Evolutionary conservation across 2,797 vertebrate species (phyloP).

Genomic region (Tragelaphus oryx): DNA sequence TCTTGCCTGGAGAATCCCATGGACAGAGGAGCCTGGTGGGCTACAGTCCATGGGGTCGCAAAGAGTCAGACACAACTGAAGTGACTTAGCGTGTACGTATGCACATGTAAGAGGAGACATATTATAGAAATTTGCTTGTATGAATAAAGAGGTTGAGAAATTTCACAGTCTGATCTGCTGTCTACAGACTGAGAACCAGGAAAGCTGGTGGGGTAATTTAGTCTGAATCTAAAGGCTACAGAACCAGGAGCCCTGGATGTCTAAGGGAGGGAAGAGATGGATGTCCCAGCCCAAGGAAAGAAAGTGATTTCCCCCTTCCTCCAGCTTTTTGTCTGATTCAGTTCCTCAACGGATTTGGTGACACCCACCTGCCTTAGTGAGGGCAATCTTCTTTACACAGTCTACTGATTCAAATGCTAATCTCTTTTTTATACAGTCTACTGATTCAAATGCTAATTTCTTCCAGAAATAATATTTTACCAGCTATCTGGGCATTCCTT

Average conservation of each 20-base stretch:
- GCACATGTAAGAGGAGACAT: not conserved
- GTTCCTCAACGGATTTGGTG: not conserved
- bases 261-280: not conserved
- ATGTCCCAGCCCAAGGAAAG: not conserved
- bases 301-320: not conserved
- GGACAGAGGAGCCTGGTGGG: not conserved
- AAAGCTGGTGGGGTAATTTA: not conserved
- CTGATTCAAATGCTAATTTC: not conserved
- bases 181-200: not conserved
- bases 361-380: not conserved
- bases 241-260: not conserved
- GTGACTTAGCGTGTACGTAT: not conserved
- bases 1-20: not conserved
- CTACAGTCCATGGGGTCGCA: not conserved
- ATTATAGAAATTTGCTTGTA: not conserved
- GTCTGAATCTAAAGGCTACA: not conserved
- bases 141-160: not conserved
- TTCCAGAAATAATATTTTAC: not conserved
- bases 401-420: not conserved
- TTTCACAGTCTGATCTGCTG: not conserved
- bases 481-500: not conserved
- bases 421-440: not conserved
- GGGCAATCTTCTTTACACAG: not conserved
- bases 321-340: not conserved
- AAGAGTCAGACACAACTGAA: not conserved